Evolutionary conservation across 2,888 invertebrate species (phyloP), one percentile per base, ranked within the genome.

Genomic region (Sphaeridia pumilis): DNA sequence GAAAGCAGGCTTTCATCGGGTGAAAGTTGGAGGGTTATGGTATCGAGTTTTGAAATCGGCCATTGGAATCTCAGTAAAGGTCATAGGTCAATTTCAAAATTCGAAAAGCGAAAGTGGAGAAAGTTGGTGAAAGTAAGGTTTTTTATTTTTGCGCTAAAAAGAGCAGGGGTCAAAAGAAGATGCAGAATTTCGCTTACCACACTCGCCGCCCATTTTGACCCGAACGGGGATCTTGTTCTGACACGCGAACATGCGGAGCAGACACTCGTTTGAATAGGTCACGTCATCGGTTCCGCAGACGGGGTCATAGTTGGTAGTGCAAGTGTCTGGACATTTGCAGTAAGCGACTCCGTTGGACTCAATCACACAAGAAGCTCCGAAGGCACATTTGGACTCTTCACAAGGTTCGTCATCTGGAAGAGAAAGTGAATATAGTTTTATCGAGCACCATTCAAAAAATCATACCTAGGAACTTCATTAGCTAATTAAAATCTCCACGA

Each of bases 341-440:
- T 80, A 78, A 10, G 83, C 81, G 51, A 80, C 75, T 26, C 83
- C 83, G 60, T 78, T 79, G 60, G 78, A 79, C 56, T 82, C 79
- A 48, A 83, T 80, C 59, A 81, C 76, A 70, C 88, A 88, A 61
- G 78, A 79, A 49, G 84, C 86, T 34, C 86, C 85, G 78, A 84
- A 86, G 38, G 85, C 81, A 71, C 87, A 87, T 71, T 80, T 84
- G 35, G 81, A 83, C 72, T 81, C 81, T 71, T 84, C 84, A 71
- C 87, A 87, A 14, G 85, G 84, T 67, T 84, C 87, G 84, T 80
- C 28, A 44, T 44, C 10, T 41, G 10, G 10, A 41, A 17, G 20
- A 41, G 17, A 17, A 41, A n/a, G n/a, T n/a, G n/a, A n/a, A n/a
- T n/a, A n/a, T n/a, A 34, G 14, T 34, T 34, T 14, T 34, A n/a